Evolutionary conservation across 2,797 vertebrate genomes (phyloP).

Genomic region (Squalus acanthias): DNA sequence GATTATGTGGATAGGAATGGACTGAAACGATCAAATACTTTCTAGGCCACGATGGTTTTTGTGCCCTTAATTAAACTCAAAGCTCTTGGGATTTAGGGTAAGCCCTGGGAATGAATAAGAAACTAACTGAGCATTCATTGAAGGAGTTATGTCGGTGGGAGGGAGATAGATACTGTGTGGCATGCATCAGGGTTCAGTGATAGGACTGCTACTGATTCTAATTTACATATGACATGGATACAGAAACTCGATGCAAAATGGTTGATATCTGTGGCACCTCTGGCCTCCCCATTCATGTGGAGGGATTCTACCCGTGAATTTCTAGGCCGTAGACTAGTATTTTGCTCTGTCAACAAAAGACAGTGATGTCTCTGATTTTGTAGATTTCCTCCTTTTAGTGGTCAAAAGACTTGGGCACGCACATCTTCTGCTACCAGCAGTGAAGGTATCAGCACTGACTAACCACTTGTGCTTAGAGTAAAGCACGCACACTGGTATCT

Average conservation of each 20-base stretch:
- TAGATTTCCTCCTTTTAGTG: background rate
- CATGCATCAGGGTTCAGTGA: background rate
- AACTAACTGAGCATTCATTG: background rate
- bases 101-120: background rate
- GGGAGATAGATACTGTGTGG: background rate
- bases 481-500: background rate
- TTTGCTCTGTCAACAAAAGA: background rate
- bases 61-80: background rate
- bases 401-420: background rate
- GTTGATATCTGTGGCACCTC: background rate
- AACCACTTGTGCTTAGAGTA: background rate
- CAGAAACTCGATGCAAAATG: background rate
- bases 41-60: background rate
- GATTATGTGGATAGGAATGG: background rate
- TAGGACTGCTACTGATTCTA: background rate
- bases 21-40: background rate
- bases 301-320: background rate
- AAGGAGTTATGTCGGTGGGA: background rate
- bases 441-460: too few relatives aligned
- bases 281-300: background rate
- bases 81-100: slow-evolving; percentile 2
- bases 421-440: background rate
- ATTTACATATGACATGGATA: background rate
- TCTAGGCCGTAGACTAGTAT: background rate
- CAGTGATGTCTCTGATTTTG: background rate